phyloP scores from a whole-genome alignment of 2,888 invertebrate genomes.

The Aphrophora alni region DNA sequence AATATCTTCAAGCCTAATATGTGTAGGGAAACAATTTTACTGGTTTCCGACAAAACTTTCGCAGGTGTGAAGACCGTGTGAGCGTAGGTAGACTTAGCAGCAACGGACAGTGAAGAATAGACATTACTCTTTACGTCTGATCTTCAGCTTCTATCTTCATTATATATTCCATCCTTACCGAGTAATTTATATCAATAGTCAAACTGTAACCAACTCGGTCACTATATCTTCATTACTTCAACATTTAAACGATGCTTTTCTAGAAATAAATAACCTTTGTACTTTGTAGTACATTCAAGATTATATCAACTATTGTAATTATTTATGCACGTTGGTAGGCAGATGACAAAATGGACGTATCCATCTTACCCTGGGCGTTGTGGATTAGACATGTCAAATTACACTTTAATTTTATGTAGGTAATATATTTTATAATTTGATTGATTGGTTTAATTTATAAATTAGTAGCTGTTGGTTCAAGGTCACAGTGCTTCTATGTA shows the following conservation, averaged over 20 bases:
- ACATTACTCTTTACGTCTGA: no score
- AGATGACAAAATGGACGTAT: background rate
- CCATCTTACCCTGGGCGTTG: background rate
- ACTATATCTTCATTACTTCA: background rate
- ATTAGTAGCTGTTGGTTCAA: no score
- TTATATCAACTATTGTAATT: background rate
- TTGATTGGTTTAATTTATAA: background rate
- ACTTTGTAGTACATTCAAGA: background rate
- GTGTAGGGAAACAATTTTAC: no score
- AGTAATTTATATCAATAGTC: background rate
- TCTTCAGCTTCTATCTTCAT: background rate
- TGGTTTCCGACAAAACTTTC: no score
- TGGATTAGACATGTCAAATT: background rate
- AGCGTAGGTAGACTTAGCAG: no score
- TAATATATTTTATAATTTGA: background rate
- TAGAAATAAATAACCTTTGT: background rate
- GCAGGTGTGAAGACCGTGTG: no score
- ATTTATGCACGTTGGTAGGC: background rate
- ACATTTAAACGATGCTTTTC: background rate
- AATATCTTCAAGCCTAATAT: no score
- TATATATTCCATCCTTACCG: background rate
- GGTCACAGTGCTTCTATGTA: no score
- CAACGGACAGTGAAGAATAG: no score
- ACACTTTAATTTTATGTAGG: background rate
- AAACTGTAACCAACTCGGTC: background rate